phyloP scores from a whole-genome alignment of 2,797 vertebrate genomes.

The Epinephelus awoara region DNA sequence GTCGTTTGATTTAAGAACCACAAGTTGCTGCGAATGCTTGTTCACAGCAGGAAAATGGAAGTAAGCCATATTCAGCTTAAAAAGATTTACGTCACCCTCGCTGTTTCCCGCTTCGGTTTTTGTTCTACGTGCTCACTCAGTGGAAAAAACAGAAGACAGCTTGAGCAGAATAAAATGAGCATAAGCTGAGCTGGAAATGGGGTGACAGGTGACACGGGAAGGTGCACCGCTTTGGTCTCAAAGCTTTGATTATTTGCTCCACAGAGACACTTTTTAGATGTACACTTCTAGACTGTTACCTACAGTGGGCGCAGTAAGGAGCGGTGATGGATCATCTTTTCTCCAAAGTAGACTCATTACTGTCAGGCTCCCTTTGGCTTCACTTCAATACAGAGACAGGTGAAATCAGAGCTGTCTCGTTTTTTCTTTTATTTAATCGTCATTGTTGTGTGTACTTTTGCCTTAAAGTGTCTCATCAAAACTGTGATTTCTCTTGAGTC shows the following conservation, averaged over 20 bases:
- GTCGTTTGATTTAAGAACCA: constrained; percentile 8
- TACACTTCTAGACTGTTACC: constrained; percentile 39
- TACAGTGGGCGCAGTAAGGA: constrained; percentile 7
- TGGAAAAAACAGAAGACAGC: constrained; percentile 5
- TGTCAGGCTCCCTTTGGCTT: constrained; percentile 45
- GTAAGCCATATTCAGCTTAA: constrained; percentile 30
- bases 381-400: constrained; percentile 19
- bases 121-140: constrained; percentile 30
- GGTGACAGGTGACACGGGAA: constrained; percentile 40
- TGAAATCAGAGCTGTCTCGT: constrained; percentile 30
- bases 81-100: constrained; percentile 16
- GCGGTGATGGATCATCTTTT: constrained; percentile 25
- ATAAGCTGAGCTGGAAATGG: constrained; percentile 10
- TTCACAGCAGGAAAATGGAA: constrained; percentile 33
- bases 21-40: constrained; percentile 5
- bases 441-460: constrained; percentile 10
- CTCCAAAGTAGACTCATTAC: constrained; percentile 35
- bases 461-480: constrained; percentile 22
- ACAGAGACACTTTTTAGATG: constrained; percentile 36
- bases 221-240: constrained; percentile 39
- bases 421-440: constrained; percentile 9
- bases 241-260: constrained; percentile 51
- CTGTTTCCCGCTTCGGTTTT: constrained; percentile 31
- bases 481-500: not conserved
- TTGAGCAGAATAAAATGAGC: constrained; percentile 23